A percentile compares a stretch with the other conserved stretches of the same genome.
Conservation (phyloP, 2,113 vertebrate species). For the Falco punctatus region DNA sequence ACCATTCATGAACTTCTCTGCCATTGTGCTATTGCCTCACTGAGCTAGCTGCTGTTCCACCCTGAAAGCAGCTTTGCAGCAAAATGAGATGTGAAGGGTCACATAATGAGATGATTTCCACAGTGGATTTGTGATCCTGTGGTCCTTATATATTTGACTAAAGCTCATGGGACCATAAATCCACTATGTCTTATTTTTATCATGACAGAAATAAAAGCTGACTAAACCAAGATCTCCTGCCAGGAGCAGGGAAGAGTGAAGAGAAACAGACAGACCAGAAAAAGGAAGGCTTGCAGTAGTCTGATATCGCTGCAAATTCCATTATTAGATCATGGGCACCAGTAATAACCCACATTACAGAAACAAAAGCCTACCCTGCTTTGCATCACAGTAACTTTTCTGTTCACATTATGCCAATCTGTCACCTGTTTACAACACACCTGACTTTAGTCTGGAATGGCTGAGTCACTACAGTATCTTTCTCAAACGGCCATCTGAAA, state of each 20-base stretch:
- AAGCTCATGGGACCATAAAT: not conserved
- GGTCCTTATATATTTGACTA: not conserved
- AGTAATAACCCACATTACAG: not conserved
- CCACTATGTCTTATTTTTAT: not conserved
- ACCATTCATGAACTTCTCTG: not conserved
- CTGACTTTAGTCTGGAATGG: not conserved
- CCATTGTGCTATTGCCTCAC: not conserved
- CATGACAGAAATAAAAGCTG: not conserved
- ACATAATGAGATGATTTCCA: not conserved
- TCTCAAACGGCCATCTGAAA: not conserved
- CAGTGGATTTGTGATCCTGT: not conserved
- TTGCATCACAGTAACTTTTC: not conserved
- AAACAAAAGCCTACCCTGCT: not conserved
- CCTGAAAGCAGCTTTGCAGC: not conserved
- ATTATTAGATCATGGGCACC: not conserved
- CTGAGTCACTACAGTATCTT: not conserved
- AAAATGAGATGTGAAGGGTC: not conserved
- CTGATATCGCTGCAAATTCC: not conserved
- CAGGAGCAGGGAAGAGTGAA: not conserved
- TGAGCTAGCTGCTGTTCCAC: not conserved
- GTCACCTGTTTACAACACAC: not conserved
- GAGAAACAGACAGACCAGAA: not conserved
- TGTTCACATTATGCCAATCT: not conserved
- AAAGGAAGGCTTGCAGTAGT: not conserved
- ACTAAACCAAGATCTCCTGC: not conserved